Evolutionary conservation across 2,888 invertebrate genomes (phyloP).

Genomic region (Caenorhabditis sp.): DNA sequence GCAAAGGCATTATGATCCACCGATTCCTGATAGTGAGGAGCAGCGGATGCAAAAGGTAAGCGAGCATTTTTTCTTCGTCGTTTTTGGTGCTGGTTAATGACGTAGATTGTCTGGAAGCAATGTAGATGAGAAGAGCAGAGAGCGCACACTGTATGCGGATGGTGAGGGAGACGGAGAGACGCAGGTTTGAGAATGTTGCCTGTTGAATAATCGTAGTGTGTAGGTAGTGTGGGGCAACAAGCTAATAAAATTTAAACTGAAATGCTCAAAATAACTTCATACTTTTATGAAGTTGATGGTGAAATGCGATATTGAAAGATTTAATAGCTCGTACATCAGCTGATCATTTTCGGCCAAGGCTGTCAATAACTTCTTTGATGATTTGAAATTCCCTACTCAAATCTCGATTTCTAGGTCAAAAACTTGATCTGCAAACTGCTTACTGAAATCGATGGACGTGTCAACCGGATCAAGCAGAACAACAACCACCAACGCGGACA

Average conservation of each 20-base stretch:
- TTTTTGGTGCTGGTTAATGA: conserved; percentile 3
- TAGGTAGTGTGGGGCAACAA: neutral
- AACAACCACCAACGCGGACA: conserved; percentile 62
- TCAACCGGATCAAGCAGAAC: conserved; percentile 75
- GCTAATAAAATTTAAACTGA: neutral
- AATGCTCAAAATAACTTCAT: neutral
- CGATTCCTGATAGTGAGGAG: conserved; percentile 80
- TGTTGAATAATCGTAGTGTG: neutral
- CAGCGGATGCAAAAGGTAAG: conserved; percentile 80
- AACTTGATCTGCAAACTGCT: conserved; percentile 80
- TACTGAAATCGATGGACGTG: conserved; percentile 81
- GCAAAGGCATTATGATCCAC: conserved; percentile 82
- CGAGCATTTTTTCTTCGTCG: conserved; percentile 32
- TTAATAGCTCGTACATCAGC: neutral
- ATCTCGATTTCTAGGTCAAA: conserved; percentile 79
- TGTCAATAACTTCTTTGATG: too few species aligned
- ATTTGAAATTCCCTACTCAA: too few species aligned
- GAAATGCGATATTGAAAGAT: neutral
- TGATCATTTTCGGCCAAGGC: neutral
- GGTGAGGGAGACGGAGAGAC: conserved; percentile 25
- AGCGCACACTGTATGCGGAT: conserved; percentile 35
- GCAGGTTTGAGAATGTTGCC: conserved; percentile 4
- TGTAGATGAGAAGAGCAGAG: conserved; percentile 41
- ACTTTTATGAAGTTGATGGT: neutral
- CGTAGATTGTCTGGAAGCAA: conserved; percentile 20